phyloP scores from a whole-genome alignment of 92 coral and sea anemone genomes.

The Palythoa grandiflora region DNA sequence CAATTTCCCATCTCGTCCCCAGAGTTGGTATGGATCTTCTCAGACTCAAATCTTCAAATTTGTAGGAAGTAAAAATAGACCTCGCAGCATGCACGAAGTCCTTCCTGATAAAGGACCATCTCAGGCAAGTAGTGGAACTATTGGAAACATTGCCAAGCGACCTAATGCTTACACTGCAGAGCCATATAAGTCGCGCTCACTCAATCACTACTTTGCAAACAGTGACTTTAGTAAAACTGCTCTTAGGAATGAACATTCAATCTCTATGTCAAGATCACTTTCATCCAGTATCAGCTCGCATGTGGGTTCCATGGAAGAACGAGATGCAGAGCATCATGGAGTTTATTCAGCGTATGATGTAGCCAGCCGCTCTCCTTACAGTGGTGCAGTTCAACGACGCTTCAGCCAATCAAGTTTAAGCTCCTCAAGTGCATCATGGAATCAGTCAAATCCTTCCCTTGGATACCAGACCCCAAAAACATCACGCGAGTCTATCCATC shows the following conservation, averaged over 20 bases:
- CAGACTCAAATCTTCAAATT: constrained; percentile 31
- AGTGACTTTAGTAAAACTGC: constrained; percentile 1
- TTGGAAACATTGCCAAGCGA: neutral
- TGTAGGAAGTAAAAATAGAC: constrained; percentile 52
- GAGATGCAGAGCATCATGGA: constrained; percentile 79
- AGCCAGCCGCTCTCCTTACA: constrained; percentile 85
- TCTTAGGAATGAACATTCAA: constrained; percentile 39
- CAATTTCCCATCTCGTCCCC: constrained; percentile 44
- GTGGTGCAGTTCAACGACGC: constrained; percentile 60
- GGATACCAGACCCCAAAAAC: constrained; percentile 52
- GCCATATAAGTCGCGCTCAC: constrained; percentile 24
- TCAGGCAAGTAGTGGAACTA: neutral
- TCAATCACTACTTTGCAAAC: neutral
- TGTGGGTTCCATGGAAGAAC: constrained; percentile 83
- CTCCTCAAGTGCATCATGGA: constrained; percentile 91
- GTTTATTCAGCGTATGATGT: constrained; percentile 89
- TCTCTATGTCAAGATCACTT: constrained; percentile 67
- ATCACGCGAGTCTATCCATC: constrained; percentile 44
- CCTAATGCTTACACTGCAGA: constrained; percentile 36
- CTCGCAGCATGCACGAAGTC: constrained; percentile 77
- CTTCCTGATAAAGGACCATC: constrained; percentile 34
- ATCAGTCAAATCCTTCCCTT: constrained; percentile 68
- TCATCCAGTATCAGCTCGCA: constrained; percentile 88
- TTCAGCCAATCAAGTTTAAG: constrained; percentile 91
- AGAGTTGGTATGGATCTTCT: constrained; percentile 72